phyloP scores from a whole-genome alignment of 2,797 vertebrate genomes.

The Clarias fuscus region DNA sequence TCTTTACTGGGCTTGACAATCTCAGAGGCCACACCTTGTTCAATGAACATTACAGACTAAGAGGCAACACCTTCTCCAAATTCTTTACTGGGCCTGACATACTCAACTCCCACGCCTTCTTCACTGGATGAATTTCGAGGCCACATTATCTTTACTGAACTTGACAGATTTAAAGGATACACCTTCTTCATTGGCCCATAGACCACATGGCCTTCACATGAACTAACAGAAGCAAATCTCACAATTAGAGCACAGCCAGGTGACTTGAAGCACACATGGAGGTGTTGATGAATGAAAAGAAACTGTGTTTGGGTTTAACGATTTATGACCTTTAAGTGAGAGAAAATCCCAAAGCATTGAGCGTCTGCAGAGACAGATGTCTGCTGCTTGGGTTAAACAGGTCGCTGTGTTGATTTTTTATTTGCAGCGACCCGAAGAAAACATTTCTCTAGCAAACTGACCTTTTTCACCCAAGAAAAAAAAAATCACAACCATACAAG shows the following conservation, averaged over 20 bases:
- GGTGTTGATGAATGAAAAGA: slow-evolving; percentile 11
- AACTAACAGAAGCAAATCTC: background rate
- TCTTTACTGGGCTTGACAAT: too few relatives aligned
- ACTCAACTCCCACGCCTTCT: background rate
- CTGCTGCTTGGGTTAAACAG: slow-evolving; percentile 52
- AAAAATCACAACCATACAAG: slow-evolving; percentile 68
- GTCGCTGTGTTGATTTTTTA: slow-evolving; percentile 46
- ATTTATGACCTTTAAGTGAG: slow-evolving; percentile 64
- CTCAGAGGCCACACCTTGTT: background rate
- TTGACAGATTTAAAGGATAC: background rate
- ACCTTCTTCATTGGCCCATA: background rate
- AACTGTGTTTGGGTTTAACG: slow-evolving; percentile 43
- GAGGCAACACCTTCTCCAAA: background rate
- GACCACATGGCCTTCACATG: background rate
- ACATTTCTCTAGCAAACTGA: slow-evolving; percentile 54
- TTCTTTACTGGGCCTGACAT: background rate
- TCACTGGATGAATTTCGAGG: background rate
- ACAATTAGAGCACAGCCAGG: background rate
- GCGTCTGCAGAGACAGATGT: slow-evolving; percentile 42
- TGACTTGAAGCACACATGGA: slow-evolving; percentile 10
- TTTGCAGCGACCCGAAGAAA: slow-evolving; percentile 62
- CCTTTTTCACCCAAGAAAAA: slow-evolving; percentile 55
- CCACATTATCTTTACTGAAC: background rate
- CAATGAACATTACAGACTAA: background rate
- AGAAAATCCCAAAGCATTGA: slow-evolving; percentile 46